Percentiles rank a stretch among this genome's conserved stretches.
phyloP scores from a whole-genome alignment of 30 jellyfish, hydroid and myxozoan genomes.

The Aurelia sp. region DNA sequence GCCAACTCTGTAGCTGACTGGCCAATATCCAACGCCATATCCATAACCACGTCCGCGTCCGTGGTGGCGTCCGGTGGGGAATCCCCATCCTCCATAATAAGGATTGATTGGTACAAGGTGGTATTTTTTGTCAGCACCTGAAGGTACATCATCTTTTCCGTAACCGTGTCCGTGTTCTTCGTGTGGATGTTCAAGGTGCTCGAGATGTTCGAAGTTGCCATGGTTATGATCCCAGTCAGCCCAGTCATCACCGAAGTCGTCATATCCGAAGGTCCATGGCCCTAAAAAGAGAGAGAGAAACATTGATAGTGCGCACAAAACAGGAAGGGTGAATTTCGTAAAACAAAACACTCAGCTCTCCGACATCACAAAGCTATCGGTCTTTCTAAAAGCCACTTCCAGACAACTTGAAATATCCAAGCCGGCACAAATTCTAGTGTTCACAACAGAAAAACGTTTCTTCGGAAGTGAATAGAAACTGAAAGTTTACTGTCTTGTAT shows the following conservation, averaged over 20 bases:
- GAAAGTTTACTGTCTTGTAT: too few species aligned
- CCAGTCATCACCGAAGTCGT: constrained; percentile 98
- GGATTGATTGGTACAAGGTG: constrained; percentile 62
- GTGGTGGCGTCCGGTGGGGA: constrained; percentile 45
- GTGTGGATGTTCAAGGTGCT: constrained; percentile 69
- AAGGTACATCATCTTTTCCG: constrained; percentile 66
- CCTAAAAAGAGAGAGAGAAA: constrained; percentile 47
- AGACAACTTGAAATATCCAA: too few species aligned
- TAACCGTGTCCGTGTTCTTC: constrained; percentile 72
- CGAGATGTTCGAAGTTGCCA: constrained; percentile 84
- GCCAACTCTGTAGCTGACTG: constrained; percentile 66
- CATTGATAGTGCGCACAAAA: too few species aligned
- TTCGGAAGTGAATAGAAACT: too few species aligned
- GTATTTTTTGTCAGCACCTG: constrained; percentile 52
- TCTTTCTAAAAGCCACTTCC: too few species aligned
- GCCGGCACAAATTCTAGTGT: too few species aligned
- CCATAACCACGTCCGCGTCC: constrained; percentile 53
- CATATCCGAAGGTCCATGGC: constrained; percentile 97
- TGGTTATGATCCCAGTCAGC: constrained; percentile 99
- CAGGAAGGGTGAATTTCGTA: too few species aligned
- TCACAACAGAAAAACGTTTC: too few species aligned
- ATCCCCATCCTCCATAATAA: constrained; percentile 53
- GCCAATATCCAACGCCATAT: constrained; percentile 62
- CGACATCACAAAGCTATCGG: too few species aligned
- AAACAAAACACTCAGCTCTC: too few species aligned